Conservation (phyloP, 2,797 vertebrate genomes). For the Heliangelus exortis region DNA sequence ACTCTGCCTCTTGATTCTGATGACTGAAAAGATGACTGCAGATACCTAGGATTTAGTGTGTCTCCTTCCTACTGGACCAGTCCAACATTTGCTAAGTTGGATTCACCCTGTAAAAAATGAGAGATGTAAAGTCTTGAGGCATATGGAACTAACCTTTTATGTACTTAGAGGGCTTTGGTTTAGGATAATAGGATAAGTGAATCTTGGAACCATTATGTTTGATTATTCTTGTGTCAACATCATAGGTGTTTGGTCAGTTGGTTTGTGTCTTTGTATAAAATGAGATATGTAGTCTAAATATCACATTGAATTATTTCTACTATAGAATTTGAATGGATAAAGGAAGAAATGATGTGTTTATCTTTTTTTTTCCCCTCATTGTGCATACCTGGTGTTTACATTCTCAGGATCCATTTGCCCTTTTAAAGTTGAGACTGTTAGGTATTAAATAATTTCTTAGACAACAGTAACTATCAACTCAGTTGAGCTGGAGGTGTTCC, state of each 20-base stretch:
- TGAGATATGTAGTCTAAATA: background rate
- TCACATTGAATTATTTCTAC: background rate
- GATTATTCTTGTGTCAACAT: background rate
- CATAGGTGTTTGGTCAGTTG: background rate
- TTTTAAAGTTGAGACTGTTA: background rate
- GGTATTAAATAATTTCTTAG: conserved; percentile 15
- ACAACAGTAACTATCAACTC: background rate
- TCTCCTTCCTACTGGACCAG: background rate
- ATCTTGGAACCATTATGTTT: background rate
- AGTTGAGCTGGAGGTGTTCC: background rate
- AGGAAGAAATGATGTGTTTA: background rate
- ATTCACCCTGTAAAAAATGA: background rate
- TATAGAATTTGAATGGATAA: background rate
- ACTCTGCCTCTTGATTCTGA: background rate
- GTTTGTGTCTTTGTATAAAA: background rate
- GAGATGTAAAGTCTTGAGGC: background rate
- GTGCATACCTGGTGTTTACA: background rate
- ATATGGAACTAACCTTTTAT: background rate
- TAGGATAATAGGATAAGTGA: background rate
- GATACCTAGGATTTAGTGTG: background rate
- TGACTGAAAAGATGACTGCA: background rate
- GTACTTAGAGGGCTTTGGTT: background rate
- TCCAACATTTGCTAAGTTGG: background rate
- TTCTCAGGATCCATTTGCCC: background rate
- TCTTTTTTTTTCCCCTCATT: background rate